Evolutionary conservation across 2,113 vertebrate genomes (phyloP), one percentile per base, ranked within the genome.

Genomic region (Zosterops japonicus): DNA sequence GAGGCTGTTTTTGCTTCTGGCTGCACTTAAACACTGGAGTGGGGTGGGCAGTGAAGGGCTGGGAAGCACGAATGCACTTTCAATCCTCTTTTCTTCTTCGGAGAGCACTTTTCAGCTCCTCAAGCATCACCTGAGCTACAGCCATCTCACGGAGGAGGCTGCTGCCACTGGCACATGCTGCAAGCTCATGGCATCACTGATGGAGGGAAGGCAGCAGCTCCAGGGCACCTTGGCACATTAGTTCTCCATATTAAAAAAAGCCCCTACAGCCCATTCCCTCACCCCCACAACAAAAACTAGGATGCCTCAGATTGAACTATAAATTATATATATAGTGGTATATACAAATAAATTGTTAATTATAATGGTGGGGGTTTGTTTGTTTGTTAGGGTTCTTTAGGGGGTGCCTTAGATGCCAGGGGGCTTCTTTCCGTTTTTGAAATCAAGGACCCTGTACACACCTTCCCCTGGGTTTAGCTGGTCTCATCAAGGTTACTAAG

Each of bases 401-500:
- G 19, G 35, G 4, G 1, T 27, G 4, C 31, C 35, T 55, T 42
- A 71, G 46, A n/a, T 12, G 15, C 6, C 27, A 35, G 33, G 6
- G 18, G 3, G 1, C 3, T 47, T 86, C 27, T 18, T 23, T 57
- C 14, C 49, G 7, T 8, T 49, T 86, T 50, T 75, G 16, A 56
- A 65, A 83, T 28, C 56, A 80, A 86, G 47, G 14, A 35, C 8
- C 5, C 52, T 42, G 31, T 8, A 35, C 4, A 18, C 11, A 52
- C 11, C 12, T 42, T 80, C 72, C 52, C 65, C 47, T 20, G 41
- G 67, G 44, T 44, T 70, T 76, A 49, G 24, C 22, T 28, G 74
- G n/a, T 87, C 74, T 68, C 19, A 50, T 42, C 74, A 93, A 68
- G 81, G 95, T 89, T 74, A 93, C 47, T 28, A 36, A 81, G 61